A percentile compares a stretch with the other conserved stretches of the same genome.
Conservation (phyloP, 2,113 vertebrate genomes). For the Scomber colias region DNA sequence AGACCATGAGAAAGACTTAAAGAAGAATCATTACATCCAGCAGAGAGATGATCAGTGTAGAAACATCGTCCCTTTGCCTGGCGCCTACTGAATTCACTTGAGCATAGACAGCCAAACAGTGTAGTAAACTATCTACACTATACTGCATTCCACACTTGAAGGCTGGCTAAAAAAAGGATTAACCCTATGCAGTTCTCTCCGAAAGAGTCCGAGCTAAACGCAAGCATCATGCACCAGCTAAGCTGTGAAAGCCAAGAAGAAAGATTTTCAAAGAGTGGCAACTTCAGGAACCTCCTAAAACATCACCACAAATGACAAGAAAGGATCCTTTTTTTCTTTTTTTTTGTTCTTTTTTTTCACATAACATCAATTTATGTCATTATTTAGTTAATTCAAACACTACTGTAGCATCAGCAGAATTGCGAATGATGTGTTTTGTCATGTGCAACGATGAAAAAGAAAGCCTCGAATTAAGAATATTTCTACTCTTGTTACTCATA, state of each 20-base stretch:
- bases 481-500: conserved; percentile 29
- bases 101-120: conserved; percentile 59
- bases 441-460: background rate
- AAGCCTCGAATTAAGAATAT: background rate
- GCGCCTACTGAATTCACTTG: conserved; percentile 48
- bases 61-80: conserved; percentile 48
- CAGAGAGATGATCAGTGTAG: conserved; percentile 34
- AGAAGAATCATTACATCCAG: conserved; percentile 57
- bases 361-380: conserved; percentile 41
- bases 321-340: background rate
- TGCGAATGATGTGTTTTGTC: conserved; percentile 20
- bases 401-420: conserved; percentile 40
- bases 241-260: conserved; percentile 56
- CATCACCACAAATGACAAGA: conserved; percentile 59
- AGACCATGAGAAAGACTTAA: conserved; percentile 47
- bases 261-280: conserved; percentile 34
- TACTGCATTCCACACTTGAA: conserved; percentile 58
- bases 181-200: conserved; percentile 45
- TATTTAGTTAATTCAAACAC: conserved; percentile 47
- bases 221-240: conserved; percentile 75
- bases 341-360: conserved; percentile 19
- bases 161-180: conserved; percentile 54
- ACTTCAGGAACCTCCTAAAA: conserved; percentile 61
- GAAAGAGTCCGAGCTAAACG: conserved; percentile 64
- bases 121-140: conserved; percentile 51